Evolutionary conservation across 2,797 vertebrate genomes (phyloP), one percentile per base, ranked within the genome.

Genomic region (Ptychobarbus kaznakovi): DNA sequence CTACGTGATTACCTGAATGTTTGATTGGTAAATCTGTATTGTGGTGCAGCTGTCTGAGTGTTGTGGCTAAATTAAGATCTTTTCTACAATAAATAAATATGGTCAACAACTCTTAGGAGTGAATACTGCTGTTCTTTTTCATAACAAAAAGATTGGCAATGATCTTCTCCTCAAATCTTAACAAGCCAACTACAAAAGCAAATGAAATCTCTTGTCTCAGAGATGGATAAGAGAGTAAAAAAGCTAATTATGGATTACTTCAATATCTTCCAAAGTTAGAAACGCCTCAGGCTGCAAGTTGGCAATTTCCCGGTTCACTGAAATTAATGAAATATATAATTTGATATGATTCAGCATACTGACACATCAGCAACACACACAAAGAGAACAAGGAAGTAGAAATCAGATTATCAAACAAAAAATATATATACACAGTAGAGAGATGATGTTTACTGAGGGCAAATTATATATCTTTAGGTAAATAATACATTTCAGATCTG

Each of bases 251-350:
- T 79, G 72, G 81, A 75, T 56, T 74, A 44, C 58, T 83, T 68
- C 20, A 80, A 83, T 72, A 75, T 68, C 75, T 75, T 80, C 81
- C 38, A 83, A 82, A 83, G 68, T 66, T 83, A 80, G 81, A 80
- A 87, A 69, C 2, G 38, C 86, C 69, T 80, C 69, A 42, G 79
- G 81, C 81, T 83, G 42, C 51, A 87, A 73, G 76, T 58, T 46
- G 38, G 38, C 38, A 74, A 84, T 87, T 84, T 83, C 56, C 81
- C 65, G 69, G 81, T 83, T 66, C n/a, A 56, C 69, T 83, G 76
- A 83, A 66, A 83, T 83, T 80, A 84, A 87, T 83, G 76, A 83
- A 87, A 58, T 40, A 87, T 81, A 80, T 80, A 25, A 68, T 83
- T 49, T 69, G 69, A 83, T 87, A 66, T 78, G 78, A 84, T 65